Percentiles rank a stretch among this genome's conserved stretches.
Evolutionary conservation across 2,888 invertebrate genomes (phyloP).

Genomic region (Nezara viridula): DNA sequence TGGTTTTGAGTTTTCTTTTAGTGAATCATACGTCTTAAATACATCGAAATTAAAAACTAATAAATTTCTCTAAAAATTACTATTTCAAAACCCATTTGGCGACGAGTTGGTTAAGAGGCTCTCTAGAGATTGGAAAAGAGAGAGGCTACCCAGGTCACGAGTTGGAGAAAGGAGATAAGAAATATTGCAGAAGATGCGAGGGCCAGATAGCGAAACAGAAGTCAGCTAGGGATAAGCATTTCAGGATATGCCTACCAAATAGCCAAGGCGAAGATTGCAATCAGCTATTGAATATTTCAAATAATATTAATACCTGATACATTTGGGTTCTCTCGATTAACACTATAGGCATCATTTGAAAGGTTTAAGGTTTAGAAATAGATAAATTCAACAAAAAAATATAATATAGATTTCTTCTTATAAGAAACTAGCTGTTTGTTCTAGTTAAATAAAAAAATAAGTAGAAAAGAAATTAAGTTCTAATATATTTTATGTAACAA

Average conservation of each 20-base stretch:
- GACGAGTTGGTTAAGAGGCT: slow-evolving; percentile 4
- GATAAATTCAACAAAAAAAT: too few relatives aligned
- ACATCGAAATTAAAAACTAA: background rate
- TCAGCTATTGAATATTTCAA: background rate
- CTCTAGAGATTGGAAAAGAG: background rate
- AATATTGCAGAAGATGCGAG: slow-evolving; percentile 15
- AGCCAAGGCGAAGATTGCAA: background rate
- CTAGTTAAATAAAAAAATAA: too few relatives aligned
- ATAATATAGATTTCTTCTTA: too few relatives aligned
- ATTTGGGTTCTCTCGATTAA: too few relatives aligned
- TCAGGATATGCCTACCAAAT: background rate
- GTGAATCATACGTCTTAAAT: too few relatives aligned
- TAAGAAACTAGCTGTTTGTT: too few relatives aligned
- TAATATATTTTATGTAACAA: too few relatives aligned
- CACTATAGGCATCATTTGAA: too few relatives aligned
- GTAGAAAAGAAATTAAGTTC: too few relatives aligned
- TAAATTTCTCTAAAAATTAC: background rate
- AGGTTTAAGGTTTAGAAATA: too few relatives aligned
- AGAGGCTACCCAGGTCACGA: slow-evolving; percentile 31
- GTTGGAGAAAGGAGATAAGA: slow-evolving; percentile 43
- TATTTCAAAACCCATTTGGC: slow-evolving; percentile 8
- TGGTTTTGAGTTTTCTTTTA: too few relatives aligned
- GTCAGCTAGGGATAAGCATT: background rate
- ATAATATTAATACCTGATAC: background rate
- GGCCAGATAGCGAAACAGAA: slow-evolving; percentile 3